Percentiles rank a stretch among this genome's conserved stretches.
Evolutionary conservation across 1,140 invertebrate genomes (phyloP).

Genomic region (Sycobia sp.): DNA sequence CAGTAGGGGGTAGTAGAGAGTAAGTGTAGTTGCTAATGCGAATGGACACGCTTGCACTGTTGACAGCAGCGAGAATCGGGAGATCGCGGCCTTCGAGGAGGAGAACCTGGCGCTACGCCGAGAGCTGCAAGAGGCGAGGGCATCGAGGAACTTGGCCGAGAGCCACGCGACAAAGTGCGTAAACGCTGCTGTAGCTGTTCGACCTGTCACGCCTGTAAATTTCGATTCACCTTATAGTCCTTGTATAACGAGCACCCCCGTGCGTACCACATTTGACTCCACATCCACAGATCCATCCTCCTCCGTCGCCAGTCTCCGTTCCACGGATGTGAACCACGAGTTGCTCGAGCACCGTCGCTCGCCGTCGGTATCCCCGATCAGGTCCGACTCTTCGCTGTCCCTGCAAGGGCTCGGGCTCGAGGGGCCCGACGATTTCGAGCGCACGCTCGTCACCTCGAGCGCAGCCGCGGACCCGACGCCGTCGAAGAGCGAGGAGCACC

Average conservation of each 20-base stretch:
- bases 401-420: neutral
- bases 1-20: neutral
- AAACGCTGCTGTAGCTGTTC: constrained; percentile 39
- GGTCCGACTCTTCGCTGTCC: constrained; percentile 1
- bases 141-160: constrained; percentile 50
- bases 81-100: constrained; percentile 59
- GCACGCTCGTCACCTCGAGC: neutral
- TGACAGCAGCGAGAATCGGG: constrained; percentile 51
- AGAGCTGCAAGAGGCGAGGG: constrained; percentile 56
- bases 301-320: constrained; percentile 47
- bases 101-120: constrained; percentile 56
- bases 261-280: constrained; percentile 48
- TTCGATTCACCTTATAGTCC: constrained; percentile 42
- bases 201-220: constrained; percentile 50
- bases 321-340: constrained; percentile 29
- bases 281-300: constrained; percentile 46
- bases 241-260: constrained; percentile 56
- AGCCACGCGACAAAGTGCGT: constrained; percentile 57
- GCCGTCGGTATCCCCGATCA: too few relatives aligned
- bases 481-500: constrained; percentile 2
- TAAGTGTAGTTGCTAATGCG: neutral
- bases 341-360: too few relatives aligned
- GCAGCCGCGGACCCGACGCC: too few relatives aligned
- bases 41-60: neutral
- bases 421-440: neutral